Percentiles rank a stretch among this genome's conserved stretches.
Conservation (phyloP, 2,888 invertebrate species). For the Himalopsyche anomala region DNA sequence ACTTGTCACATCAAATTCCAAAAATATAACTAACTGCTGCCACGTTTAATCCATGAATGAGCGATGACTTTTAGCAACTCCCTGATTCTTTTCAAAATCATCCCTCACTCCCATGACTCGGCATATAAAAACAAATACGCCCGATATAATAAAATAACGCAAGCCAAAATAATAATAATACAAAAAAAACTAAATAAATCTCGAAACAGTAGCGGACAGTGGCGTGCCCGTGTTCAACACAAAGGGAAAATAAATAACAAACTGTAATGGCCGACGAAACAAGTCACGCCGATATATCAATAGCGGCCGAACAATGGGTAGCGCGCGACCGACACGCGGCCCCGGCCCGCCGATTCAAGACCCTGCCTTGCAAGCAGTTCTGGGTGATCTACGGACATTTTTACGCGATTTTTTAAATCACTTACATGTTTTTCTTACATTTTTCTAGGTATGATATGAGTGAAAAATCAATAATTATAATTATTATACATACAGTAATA, state of each 20-base stretch:
- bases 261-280: conserved; percentile 64
- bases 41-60: conserved; percentile 39
- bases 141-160: conserved; percentile 37
- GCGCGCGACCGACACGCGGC: conserved; percentile 60
- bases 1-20: not conserved
- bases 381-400: conserved; percentile 32
- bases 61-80: conserved; percentile 42
- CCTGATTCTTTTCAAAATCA: conserved; percentile 37
- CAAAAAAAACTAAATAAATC: conserved; percentile 49
- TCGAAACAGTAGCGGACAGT: conserved; percentile 61
- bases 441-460: too few relatives aligned
- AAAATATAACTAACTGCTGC: not conserved
- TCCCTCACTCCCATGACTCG: conserved; percentile 61
- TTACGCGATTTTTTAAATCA: not conserved
- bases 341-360: not conserved
- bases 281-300: conserved; percentile 65
- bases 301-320: conserved; percentile 51
- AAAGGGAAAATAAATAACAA: conserved; percentile 66
- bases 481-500: too few relatives aligned
- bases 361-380: not conserved
- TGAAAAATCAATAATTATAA: too few relatives aligned
- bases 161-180: conserved; percentile 42
- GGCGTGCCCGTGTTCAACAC: conserved; percentile 51
- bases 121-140: conserved; percentile 59
- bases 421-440: not conserved